Percentiles rank a stretch among this genome's conserved stretches.
These are phyloP conservation scores for Patiria miniata DNA, from an alignment of 35 echinoderm and acorn worm genomes.

Conservation along the genomic window DNA sequence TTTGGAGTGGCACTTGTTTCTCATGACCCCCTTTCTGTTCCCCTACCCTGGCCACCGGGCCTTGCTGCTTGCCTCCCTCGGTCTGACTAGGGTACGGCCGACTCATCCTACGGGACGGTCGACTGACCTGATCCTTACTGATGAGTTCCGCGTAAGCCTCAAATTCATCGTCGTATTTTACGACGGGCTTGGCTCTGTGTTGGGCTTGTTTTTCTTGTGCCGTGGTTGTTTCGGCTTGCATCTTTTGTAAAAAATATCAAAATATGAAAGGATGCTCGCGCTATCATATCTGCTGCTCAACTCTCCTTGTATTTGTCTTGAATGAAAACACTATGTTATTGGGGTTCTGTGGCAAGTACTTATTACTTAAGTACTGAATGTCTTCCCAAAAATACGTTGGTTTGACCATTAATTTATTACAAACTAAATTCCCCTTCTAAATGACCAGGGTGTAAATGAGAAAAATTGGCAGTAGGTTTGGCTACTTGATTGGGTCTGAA, in stretches of 20 bases:
- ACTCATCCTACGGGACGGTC: background rate
- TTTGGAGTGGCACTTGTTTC: background rate
- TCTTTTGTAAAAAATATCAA: background rate
- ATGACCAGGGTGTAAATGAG: too few species aligned
- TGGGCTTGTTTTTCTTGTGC: background rate
- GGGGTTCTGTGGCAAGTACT: too few species aligned
- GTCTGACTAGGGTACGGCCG: background rate
- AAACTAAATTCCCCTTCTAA: too few species aligned
- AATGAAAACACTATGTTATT: too few species aligned
- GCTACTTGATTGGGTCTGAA: too few species aligned
- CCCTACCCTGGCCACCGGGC: background rate
- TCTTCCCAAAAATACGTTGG: too few species aligned
- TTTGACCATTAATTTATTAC: too few species aligned
- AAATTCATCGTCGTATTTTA: constrained; percentile 40
- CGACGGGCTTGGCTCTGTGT: background rate
- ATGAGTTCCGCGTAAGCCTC: constrained; percentile 38
- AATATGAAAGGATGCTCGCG: too few species aligned
- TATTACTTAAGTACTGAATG: too few species aligned
- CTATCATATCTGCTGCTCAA: too few species aligned
- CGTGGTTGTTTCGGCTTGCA: background rate
- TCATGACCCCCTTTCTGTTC: background rate
- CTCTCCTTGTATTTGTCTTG: too few species aligned
- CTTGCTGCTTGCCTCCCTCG: background rate
- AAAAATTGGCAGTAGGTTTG: too few species aligned
- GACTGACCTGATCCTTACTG: background rate